Percentiles rank a stretch among this genome's conserved stretches.
These are phyloP conservation scores for Harmothoe impar DNA, from an alignment of 2,888 invertebrate genomes.

Conservation along the genomic window DNA sequence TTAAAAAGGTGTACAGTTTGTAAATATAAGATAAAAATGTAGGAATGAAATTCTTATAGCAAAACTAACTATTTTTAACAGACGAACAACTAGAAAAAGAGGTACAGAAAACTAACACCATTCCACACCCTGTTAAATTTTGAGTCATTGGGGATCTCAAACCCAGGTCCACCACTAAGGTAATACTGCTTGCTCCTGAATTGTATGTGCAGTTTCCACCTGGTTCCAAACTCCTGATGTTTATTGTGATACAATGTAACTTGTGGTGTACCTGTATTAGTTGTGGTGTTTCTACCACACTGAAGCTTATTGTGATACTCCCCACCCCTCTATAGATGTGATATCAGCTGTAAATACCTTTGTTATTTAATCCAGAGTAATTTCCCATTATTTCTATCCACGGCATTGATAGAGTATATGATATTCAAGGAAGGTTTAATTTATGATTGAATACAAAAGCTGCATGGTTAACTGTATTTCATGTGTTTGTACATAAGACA, in stretches of 20 bases:
- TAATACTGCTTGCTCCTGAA: background rate
- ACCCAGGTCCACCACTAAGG: too few species aligned
- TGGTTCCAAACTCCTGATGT: background rate
- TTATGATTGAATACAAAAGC: background rate
- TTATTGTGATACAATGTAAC: background rate
- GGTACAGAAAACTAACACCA: too few species aligned
- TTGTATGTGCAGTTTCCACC: background rate
- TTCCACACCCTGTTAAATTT: too few species aligned
- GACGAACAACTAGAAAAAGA: too few species aligned
- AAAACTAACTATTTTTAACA: too few species aligned
- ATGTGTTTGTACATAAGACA: background rate
- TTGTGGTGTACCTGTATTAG: background rate
- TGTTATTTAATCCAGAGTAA: constrained; percentile 21
- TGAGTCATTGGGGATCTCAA: too few species aligned
- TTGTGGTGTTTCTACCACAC: background rate
- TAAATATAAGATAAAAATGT: too few species aligned
- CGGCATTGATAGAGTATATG: background rate
- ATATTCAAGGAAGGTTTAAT: background rate
- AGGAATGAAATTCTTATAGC: too few species aligned
- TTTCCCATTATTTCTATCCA: constrained; percentile 1
- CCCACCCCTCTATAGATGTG: background rate
- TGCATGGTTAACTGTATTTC: too few species aligned
- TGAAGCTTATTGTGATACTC: constrained; percentile 17
- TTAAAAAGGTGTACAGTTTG: too few species aligned
- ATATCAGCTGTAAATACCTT: constrained; percentile 35